These are phyloP conservation scores for Periophthalmus magnuspinnatus DNA, from an alignment of 2,797 vertebrate species.

Conservation along the genomic window DNA sequence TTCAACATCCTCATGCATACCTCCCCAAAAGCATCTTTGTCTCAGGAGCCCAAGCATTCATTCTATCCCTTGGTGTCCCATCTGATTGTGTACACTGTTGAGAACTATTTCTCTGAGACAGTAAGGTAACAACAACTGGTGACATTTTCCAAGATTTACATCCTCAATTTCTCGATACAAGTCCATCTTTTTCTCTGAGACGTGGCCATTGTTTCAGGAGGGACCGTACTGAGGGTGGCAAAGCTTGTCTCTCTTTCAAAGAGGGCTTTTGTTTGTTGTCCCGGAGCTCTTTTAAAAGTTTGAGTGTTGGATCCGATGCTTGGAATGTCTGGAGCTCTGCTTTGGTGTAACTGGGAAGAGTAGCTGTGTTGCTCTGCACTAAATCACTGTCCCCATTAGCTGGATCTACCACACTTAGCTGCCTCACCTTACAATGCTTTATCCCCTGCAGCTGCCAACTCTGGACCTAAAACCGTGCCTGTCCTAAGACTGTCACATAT, in stretches of 20 bases:
- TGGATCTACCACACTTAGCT: too few species aligned
- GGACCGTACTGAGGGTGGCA: background rate
- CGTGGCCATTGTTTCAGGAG: background rate
- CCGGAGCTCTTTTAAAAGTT: too few species aligned
- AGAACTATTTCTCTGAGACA: background rate
- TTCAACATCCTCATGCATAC: conserved; percentile 6
- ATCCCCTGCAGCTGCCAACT: background rate
- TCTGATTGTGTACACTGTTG: background rate
- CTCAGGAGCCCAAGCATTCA: conserved; percentile 7
- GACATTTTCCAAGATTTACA: background rate
- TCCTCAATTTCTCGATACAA: too few species aligned
- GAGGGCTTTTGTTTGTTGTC: background rate
- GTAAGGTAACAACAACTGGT: background rate
- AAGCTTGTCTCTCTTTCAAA: background rate
- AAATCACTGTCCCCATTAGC: too few species aligned
- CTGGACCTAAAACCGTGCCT: conserved; percentile 14
- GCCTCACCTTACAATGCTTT: too few species aligned
- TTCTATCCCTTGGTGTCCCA: conserved; percentile 26
- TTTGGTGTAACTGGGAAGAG: too few species aligned
- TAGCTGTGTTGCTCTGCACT: too few species aligned
- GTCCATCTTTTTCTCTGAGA: background rate
- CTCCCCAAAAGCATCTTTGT: conserved; percentile 11
- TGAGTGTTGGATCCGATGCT: too few species aligned
- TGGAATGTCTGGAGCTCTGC: too few species aligned
- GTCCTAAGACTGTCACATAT: conserved; percentile 19